Evolutionary conservation across 2,888 invertebrate species (phyloP).

Genomic region (Philereme transversata): DNA sequence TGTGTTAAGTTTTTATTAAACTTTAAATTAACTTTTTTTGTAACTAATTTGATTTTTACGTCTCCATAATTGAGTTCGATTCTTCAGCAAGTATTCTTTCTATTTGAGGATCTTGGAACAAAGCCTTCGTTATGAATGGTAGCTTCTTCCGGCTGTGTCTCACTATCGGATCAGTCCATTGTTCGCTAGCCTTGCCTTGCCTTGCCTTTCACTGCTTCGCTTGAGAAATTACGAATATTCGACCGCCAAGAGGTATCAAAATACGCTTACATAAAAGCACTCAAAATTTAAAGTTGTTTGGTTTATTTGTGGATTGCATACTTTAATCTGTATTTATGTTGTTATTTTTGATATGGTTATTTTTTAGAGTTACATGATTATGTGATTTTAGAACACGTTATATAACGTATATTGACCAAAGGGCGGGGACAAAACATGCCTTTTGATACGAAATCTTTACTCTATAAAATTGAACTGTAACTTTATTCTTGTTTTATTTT

Average conservation of each 20-base stretch:
- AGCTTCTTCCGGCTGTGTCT: constrained; percentile 65
- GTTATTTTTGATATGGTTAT: constrained; percentile 6
- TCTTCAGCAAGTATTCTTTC: constrained; percentile 38
- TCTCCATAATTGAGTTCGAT: constrained; percentile 3
- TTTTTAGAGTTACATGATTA: not conserved
- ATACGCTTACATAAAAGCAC: constrained; percentile 42
- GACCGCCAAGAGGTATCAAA: constrained; percentile 34
- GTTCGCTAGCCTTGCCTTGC: constrained; percentile 71
- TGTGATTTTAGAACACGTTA: no score
- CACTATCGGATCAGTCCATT: constrained; percentile 54
- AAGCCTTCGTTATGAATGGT: constrained; percentile 70
- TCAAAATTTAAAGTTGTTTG: constrained; percentile 21
- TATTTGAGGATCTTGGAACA: constrained; percentile 62
- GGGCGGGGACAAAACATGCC: no score
- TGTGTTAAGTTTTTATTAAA: no score
- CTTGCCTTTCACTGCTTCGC: constrained; percentile 71
- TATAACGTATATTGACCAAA: no score
- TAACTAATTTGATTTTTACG: not conserved
- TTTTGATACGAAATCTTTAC: no score
- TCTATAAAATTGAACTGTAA: no score
- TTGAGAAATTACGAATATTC: constrained; percentile 67
- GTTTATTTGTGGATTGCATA: constrained; percentile 10
- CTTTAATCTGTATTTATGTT: constrained; percentile 1
- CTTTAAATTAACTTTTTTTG: no score
- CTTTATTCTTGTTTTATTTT: no score